Evolutionary conservation across 1,140 invertebrate species (phyloP), one percentile per base, ranked within the genome.

Genomic region (Drosophila guanche): DNA sequence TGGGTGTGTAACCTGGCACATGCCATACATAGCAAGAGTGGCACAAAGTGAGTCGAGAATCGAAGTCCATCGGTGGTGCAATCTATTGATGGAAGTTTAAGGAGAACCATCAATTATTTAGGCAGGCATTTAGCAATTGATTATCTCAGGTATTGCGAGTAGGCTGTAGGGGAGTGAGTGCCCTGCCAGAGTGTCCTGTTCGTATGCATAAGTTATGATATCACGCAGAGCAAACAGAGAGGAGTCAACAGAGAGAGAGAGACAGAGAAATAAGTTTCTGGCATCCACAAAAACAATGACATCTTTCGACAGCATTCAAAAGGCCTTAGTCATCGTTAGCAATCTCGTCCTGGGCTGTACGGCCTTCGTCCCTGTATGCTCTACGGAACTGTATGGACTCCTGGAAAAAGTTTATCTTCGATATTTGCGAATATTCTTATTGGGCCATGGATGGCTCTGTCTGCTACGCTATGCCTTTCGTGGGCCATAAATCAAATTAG

Each of bases 401-500:
- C 33, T 12, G 51, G 58, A 77, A 80, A 86, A 85, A 85, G 46
- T 85, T 85, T 81, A 55, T 73, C 62, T 81, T 78, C 77, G 73
- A 81, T 85, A 37, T 37, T 37, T 12, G 33, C 33, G 10, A 37
- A 37, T 37, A 86, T 86, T 85, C 86, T 85, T 85, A 85, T 85
- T 86, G 83, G 83, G 83, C 81, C 81, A 85, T 85, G 86, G 86
- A 83, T 86, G 3, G 33, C 3, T 8, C 33, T 12, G 33, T 37
- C 10, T 37, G 29, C 8, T 10, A 7, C 10, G 29, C 12, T 37
- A 3, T 12, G 33, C 12, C 33, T 12, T 4, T 37, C 10, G 10
- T 37, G 12, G 81, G 63, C 70, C 81, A 88, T 85, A 85, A 85
- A 85, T 85, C 81, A 88, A 88, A 88, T 81, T 88, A 85, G 73